A percentile compares a stretch with the other conserved stretches of the same genome.
phyloP scores from a whole-genome alignment of 2,888 invertebrate species.

The Andrena marginata region DNA sequence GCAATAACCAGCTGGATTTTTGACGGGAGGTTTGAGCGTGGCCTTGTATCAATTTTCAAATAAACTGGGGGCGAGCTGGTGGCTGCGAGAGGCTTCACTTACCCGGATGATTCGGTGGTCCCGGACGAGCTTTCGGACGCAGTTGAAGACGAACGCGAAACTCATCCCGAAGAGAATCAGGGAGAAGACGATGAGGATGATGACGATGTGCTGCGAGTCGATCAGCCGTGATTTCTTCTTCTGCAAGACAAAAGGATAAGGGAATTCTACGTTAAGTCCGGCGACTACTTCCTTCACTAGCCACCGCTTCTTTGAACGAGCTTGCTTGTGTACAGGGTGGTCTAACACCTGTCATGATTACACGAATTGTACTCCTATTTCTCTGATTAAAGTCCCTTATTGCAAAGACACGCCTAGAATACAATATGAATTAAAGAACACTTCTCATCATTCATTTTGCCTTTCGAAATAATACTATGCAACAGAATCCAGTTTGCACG shows the following conservation, averaged over 20 bases:
- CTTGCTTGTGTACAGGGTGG: background rate
- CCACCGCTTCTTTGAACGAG: background rate
- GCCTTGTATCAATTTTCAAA: constrained; percentile 23
- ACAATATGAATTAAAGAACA: no score
- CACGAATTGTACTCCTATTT: no score
- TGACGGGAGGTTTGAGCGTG: background rate
- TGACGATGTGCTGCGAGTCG: constrained; percentile 91
- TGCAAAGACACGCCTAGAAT: no score
- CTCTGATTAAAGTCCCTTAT: no score
- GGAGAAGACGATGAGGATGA: constrained; percentile 95
- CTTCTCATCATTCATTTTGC: no score
- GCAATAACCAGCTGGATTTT: background rate
- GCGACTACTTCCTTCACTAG: no score
- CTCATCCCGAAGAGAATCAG: constrained; percentile 95
- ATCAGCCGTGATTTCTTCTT: constrained; percentile 74
- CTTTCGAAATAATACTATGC: no score
- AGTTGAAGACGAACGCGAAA: constrained; percentile 95
- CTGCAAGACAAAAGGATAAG: constrained; percentile 70
- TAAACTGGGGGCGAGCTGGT: background rate
- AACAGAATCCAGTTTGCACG: no score
- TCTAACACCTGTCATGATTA: background rate
- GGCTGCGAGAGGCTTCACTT: constrained; percentile 78
- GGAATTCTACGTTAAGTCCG: background rate
- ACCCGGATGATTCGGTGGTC: constrained; percentile 96
- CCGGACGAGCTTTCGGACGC: constrained; percentile 93